phyloP scores from a whole-genome alignment of 2,113 vertebrate species.

The Candoia aspera region DNA sequence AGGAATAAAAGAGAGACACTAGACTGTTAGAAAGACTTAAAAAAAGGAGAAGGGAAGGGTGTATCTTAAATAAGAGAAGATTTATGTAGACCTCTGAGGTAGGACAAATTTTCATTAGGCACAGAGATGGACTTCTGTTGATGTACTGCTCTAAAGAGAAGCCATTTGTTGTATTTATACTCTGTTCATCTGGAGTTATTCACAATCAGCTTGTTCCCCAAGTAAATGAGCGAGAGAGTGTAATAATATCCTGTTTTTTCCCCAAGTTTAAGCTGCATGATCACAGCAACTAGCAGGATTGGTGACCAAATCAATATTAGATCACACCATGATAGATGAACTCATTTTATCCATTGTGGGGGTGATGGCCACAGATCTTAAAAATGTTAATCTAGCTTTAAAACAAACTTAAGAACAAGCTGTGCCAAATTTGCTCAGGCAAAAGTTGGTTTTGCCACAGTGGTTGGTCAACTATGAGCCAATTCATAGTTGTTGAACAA shows the following conservation, averaged over 20 bases:
- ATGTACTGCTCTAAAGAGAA: neutral
- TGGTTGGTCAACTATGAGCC: neutral
- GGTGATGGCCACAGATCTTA: too few species aligned
- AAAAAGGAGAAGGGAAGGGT: too few species aligned
- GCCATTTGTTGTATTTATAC: neutral
- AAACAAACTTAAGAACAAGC: neutral
- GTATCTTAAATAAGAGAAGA: too few species aligned
- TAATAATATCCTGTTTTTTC: neutral
- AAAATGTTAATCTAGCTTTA: neutral
- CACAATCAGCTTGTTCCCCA: neutral
- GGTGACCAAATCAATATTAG: neutral
- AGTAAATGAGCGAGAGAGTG: neutral
- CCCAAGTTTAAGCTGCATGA: neutral
- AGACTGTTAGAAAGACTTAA: too few species aligned
- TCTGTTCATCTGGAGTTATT: neutral
- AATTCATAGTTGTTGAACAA: too few species aligned
- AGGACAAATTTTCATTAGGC: neutral
- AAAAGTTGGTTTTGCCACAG: neutral
- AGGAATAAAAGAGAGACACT: too few species aligned
- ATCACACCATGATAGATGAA: neutral
- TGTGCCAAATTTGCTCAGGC: neutral
- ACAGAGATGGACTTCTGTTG: neutral
- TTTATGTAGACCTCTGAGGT: too few species aligned
- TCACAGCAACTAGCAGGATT: neutral
- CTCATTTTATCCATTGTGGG: neutral